These are phyloP conservation scores for Drosophila lacicola DNA, from an alignment of 2,888 invertebrate species.

Conservation along the genomic window DNA sequence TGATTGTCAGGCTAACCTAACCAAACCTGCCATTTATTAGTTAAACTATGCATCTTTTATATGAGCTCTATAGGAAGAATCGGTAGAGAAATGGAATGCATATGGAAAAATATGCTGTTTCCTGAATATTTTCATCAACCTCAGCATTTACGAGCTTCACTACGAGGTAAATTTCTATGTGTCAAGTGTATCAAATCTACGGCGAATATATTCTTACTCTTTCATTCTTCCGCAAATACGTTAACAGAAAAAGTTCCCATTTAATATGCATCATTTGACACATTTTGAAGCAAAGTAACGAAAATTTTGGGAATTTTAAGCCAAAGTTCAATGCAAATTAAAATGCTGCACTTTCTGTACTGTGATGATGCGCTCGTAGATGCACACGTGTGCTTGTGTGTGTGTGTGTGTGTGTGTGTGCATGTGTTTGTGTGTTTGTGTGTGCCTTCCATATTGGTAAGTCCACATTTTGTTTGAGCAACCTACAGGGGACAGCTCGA, in stretches of 20 bases:
- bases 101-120: no score
- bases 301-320: conserved; percentile 2
- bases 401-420: neutral
- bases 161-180: neutral
- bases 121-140: no score
- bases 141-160: no score
- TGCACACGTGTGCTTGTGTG: conserved; percentile 4
- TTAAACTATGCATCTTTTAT: no score
- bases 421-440: neutral
- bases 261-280: neutral
- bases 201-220: neutral
- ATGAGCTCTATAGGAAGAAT: no score
- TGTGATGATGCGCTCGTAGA: conserved; percentile 16
- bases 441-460: conserved; percentile 27
- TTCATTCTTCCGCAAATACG: no score
- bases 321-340: conserved; percentile 40
- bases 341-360: conserved; percentile 24
- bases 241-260: no score
- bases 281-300: neutral
- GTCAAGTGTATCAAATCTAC: neutral
- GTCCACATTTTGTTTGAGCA: conserved; percentile 32
- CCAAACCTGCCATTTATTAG: no score
- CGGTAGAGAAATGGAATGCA: no score
- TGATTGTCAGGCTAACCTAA: no score
- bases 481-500: conserved; percentile 22